These are phyloP conservation scores for Parnassius apollo DNA, from an alignment of 2,888 invertebrate genomes.

Conservation along the genomic window DNA sequence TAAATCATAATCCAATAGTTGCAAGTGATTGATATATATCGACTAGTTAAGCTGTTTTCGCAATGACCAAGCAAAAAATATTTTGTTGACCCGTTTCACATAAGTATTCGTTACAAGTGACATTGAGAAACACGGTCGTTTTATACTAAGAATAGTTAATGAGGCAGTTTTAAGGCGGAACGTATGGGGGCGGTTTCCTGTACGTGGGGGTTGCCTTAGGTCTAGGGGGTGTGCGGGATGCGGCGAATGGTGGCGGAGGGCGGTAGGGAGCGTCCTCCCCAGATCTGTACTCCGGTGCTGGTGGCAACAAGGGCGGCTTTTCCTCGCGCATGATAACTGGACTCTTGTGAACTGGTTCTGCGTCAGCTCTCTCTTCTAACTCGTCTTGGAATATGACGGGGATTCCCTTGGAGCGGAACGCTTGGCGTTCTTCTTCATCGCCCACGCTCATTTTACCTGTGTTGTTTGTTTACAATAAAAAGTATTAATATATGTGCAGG, in stretches of 20 bases:
- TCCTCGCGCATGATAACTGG: conserved; percentile 97
- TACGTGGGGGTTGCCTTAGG: conserved; percentile 94
- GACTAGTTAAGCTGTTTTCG: conserved; percentile 39
- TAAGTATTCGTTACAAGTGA: conserved; percentile 24
- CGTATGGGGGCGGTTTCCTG: conserved; percentile 97
- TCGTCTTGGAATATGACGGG: conserved; percentile 99
- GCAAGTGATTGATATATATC: conserved; percentile 34
- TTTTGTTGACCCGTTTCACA: conserved; percentile 37
- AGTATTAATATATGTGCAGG: too few relatives aligned
- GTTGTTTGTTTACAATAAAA: too few relatives aligned
- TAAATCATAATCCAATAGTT: conserved; percentile 33
- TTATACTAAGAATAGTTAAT: conserved; percentile 13
- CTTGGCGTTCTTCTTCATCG: conserved; percentile 90
- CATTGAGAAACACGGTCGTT: conserved; percentile 10
- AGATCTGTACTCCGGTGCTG: conserved; percentile 84
- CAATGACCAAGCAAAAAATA: conserved; percentile 30
- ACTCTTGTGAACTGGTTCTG: conserved; percentile 92
- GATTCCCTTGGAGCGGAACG: conserved; percentile 91
- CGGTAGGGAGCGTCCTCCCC: conserved; percentile 89
- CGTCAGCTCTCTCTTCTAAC: conserved; percentile 94
- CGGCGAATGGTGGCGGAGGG: conserved; percentile 92
- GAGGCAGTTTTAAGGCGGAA: conserved; percentile 90
- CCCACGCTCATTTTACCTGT: conserved; percentile 86
- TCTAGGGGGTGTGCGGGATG: conserved; percentile 87
- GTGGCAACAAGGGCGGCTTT: conserved; percentile 94